Evolutionary conservation across 1,140 invertebrate species (phyloP).

Genomic region (Listronotus bonariensis): DNA sequence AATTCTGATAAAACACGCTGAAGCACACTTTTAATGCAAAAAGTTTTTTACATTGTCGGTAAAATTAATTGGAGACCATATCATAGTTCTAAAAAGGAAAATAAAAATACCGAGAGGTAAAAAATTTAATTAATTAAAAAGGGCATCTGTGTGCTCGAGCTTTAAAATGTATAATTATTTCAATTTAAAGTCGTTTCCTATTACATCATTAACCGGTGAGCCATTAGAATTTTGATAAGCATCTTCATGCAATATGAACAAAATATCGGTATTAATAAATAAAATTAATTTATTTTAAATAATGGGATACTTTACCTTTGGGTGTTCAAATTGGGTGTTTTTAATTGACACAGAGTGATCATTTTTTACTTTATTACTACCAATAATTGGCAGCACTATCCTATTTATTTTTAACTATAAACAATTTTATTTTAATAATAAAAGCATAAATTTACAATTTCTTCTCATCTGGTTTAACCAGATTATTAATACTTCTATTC

Average conservation of each 20-base stretch:
- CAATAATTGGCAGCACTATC: no score
- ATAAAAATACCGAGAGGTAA: background rate
- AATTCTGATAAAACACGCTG: no score
- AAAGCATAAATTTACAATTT: no score
- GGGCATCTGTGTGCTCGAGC: conserved; percentile 8
- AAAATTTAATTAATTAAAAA: conserved; percentile 18
- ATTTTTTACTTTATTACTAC: no score
- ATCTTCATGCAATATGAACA: background rate
- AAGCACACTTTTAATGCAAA: background rate
- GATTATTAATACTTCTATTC: no score
- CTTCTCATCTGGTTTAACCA: no score
- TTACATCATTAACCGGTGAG: conserved; percentile 38
- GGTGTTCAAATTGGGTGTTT: background rate
- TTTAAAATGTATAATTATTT: conserved; percentile 34
- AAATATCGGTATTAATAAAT: no score
- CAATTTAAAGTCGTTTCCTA: conserved; percentile 31
- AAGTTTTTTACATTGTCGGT: background rate
- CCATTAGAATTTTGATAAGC: conserved; percentile 14
- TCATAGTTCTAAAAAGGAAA: conserved; percentile 12
- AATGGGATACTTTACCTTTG: background rate
- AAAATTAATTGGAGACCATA: conserved; percentile 13
- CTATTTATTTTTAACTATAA: no score
- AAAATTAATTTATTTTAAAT: background rate
- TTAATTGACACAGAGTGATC: background rate
- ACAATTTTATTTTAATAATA: no score